Evolutionary conservation across 2,888 invertebrate genomes (phyloP).

Genomic region (Drosophila paramelanica): DNA sequence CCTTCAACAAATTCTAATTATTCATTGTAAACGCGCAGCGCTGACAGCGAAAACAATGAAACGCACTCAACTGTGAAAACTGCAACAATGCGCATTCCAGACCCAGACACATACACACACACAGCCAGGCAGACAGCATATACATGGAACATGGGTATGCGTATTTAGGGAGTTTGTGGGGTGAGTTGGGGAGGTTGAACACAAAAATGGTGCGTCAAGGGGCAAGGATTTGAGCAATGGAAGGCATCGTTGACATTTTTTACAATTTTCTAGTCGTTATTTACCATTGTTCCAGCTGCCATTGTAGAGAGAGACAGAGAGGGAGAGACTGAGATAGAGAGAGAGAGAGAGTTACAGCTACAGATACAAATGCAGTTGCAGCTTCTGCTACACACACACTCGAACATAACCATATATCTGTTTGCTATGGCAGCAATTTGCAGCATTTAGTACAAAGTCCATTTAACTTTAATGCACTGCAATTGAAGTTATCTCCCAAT

Average conservation of each 20-base stretch:
- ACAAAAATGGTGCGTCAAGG: conserved; percentile 55
- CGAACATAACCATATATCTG: conserved; percentile 16
- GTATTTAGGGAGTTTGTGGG: background rate
- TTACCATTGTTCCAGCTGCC: conserved; percentile 70
- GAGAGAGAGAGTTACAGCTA: conserved; percentile 1
- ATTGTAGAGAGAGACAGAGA: conserved; percentile 34
- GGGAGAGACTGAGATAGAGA: conserved; percentile 20
- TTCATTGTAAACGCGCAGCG: conserved; percentile 74
- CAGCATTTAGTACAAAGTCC: conserved; percentile 65
- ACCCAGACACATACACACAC: conserved; percentile 26
- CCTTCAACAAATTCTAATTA: conserved; percentile 71
- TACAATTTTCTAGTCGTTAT: conserved; percentile 78
- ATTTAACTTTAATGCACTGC: conserved; percentile 70
- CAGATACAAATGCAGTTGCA: conserved; percentile 11
- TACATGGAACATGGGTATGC: background rate
- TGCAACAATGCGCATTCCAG: conserved; percentile 74
- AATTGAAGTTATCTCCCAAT: conserved; percentile 45
- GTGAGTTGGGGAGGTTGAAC: background rate
- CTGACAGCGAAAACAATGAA: conserved; percentile 74
- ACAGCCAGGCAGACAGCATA: conserved; percentile 8
- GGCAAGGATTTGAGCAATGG: conserved; percentile 66
- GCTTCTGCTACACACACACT: conserved; percentile 23
- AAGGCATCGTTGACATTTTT: conserved; percentile 72
- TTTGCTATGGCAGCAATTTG: conserved; percentile 68
- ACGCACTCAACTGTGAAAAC: conserved; percentile 74